Evolutionary conservation across 92 coral and sea anemone species (phyloP).

Genomic region (Porites cylindrica): DNA sequence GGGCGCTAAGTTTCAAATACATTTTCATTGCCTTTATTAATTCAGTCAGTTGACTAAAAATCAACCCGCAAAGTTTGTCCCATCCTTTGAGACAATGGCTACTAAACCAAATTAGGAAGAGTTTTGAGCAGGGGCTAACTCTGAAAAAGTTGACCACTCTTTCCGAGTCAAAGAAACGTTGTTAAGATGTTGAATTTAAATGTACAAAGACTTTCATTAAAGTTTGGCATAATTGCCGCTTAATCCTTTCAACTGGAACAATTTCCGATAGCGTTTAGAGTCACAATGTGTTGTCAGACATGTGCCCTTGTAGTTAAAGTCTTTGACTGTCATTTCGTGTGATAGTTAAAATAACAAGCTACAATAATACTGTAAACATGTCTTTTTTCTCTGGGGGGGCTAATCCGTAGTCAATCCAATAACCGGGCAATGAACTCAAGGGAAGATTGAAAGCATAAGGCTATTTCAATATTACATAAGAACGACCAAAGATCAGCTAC

Average conservation of each 20-base stretch:
- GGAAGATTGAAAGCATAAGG: background rate
- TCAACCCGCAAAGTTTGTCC: no score
- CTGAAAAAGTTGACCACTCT: no score
- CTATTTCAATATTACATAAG: background rate
- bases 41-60: background rate
- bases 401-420: conserved; percentile 28
- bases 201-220: conserved; percentile 11
- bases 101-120: background rate
- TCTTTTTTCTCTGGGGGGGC: conserved; percentile 24
- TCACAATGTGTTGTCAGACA: background rate
- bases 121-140: background rate
- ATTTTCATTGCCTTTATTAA: background rate
- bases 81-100: no score
- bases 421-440: conserved; percentile 15
- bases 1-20: no score
- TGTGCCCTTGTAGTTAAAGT: conserved; percentile 22
- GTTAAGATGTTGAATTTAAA: background rate
- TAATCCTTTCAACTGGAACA: conserved; percentile 38
- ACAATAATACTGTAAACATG: conserved; percentile 25
- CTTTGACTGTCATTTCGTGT: conserved; percentile 33
- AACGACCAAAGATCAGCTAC: background rate
- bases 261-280: conserved; percentile 45
- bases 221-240: conserved; percentile 33
- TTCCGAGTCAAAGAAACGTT: background rate
- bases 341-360: conserved; percentile 16